phyloP scores from a whole-genome alignment of 2,113 vertebrate genomes.

The Ciconia maguari region DNA sequence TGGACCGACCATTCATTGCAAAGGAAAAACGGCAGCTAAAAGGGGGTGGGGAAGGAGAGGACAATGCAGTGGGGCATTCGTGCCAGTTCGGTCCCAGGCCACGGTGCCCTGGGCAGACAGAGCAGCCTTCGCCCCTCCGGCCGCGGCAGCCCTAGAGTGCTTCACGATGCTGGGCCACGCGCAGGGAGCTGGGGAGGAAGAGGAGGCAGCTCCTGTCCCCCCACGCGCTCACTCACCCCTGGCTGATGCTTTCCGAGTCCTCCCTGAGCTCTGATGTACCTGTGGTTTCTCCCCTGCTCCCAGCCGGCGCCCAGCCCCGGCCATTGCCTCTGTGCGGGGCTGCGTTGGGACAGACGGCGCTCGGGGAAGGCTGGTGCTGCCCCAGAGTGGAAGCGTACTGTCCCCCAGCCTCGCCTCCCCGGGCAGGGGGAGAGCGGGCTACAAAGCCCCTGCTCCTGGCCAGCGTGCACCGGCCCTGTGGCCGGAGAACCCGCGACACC shows the following conservation, averaged over 20 bases:
- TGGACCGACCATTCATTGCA: constrained; percentile 80
- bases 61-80: background rate
- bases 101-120: background rate
- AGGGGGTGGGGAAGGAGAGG: constrained; percentile 8
- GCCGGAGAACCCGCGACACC: background rate
- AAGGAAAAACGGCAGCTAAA: constrained; percentile 76
- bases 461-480: background rate
- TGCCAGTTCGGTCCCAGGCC: constrained; percentile 15
- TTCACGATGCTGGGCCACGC: background rate
- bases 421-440: background rate
- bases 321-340: background rate
- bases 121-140: background rate
- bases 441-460: background rate
- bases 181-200: background rate
- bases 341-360: background rate
- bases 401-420: background rate
- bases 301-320: background rate
- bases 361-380: background rate
- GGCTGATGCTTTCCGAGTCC: constrained; percentile 35
- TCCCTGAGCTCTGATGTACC: constrained; percentile 63
- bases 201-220: background rate
- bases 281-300: background rate
- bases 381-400: background rate
- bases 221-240: constrained; percentile 8
- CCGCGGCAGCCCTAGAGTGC: background rate